phyloP scores from a whole-genome alignment of 2,797 vertebrate genomes.

The Eulemur albifrons region DNA sequence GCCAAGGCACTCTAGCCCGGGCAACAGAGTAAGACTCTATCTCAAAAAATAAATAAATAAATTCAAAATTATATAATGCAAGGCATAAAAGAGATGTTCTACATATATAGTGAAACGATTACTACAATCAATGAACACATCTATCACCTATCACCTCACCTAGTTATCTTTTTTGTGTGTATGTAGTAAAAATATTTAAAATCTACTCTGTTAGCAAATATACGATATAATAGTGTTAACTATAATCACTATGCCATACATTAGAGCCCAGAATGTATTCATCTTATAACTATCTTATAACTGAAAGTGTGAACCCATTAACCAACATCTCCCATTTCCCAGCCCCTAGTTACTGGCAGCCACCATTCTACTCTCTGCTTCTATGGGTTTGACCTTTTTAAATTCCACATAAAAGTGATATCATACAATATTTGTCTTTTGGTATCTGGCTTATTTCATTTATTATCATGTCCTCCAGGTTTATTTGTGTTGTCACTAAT shows the following conservation, averaged over 20 bases:
- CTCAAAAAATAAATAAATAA: no score
- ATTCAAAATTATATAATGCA: neutral
- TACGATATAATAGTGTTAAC: neutral
- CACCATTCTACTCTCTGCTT: neutral
- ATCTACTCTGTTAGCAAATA: neutral
- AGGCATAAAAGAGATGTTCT: neutral
- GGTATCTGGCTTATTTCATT: neutral
- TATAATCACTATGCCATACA: neutral
- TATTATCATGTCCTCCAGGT: neutral
- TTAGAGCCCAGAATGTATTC: neutral
- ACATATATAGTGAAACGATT: neutral
- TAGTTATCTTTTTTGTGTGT: neutral
- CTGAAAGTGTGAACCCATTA: neutral
- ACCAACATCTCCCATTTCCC: neutral
- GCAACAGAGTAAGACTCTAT: no score
- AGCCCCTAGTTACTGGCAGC: neutral
- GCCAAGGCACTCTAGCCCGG: no score
- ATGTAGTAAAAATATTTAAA: neutral
- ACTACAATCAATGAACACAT: neutral
- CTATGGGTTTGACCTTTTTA: neutral
- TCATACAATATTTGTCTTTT: neutral
- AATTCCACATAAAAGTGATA: neutral
- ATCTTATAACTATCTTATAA: neutral
- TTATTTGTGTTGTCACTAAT: neutral
- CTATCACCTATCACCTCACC: neutral